A percentile compares a stretch with the other conserved stretches of the same genome.
Evolutionary conservation across 1,140 invertebrate species (phyloP).

Genomic region (Drosophila bocqueti): DNA sequence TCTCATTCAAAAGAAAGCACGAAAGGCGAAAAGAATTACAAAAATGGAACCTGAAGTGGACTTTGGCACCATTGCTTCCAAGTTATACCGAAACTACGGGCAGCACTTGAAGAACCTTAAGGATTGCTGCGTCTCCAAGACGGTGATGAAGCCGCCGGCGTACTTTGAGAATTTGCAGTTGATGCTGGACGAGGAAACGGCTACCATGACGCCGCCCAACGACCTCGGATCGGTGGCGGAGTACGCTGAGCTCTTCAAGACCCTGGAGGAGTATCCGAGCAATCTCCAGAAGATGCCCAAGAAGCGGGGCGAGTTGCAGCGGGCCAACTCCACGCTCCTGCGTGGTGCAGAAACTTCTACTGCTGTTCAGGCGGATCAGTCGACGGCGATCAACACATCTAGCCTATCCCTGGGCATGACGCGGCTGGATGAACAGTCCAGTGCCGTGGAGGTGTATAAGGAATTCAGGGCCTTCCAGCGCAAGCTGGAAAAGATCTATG

Average conservation of each 20-base stretch:
- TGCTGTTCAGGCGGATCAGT: slow-evolving; percentile 21
- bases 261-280: slow-evolving; percentile 67
- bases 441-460: slow-evolving; percentile 46
- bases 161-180: slow-evolving; percentile 55
- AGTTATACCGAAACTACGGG: slow-evolving; percentile 40
- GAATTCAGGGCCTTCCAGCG: slow-evolving; percentile 68
- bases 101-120: slow-evolving; percentile 49
- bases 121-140: slow-evolving; percentile 53
- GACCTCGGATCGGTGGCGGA: slow-evolving; percentile 47
- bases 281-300: slow-evolving; percentile 65
- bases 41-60: slow-evolving; percentile 50
- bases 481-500: slow-evolving; percentile 47
- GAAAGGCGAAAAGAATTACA: slow-evolving; percentile 1
- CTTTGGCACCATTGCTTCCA: slow-evolving; percentile 49
- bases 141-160: slow-evolving; percentile 51
- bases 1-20: slow-evolving; percentile 27
- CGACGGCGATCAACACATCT: slow-evolving; percentile 19
- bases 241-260: slow-evolving; percentile 66
- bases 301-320: slow-evolving; percentile 51
- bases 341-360: slow-evolving; percentile 15
- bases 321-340: slow-evolving; percentile 47
- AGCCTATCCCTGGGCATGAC: slow-evolving; percentile 19
- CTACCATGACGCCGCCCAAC: slow-evolving; percentile 28
- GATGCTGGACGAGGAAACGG: slow-evolving; percentile 41
- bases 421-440: slow-evolving; percentile 38